Evolutionary conservation across 2,113 vertebrate genomes (phyloP).

Genomic region (Erythrocebus patas): DNA sequence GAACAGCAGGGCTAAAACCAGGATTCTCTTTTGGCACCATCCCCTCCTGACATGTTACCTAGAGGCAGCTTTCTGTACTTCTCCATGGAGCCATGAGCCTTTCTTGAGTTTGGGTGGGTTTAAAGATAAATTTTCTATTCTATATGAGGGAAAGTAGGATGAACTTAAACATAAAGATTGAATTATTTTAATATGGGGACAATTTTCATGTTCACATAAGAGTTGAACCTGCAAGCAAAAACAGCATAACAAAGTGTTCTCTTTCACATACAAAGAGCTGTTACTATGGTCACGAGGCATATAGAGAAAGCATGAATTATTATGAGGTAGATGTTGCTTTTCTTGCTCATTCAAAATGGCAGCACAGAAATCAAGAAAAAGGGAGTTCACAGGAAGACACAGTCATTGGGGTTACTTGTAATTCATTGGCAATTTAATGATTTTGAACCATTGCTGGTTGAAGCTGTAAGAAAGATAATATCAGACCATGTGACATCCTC

Average conservation of each 20-base stretch:
- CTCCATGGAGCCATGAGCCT: background rate
- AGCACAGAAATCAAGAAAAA: background rate
- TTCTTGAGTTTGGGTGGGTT: background rate
- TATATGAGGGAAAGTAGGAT: background rate
- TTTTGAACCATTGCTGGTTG: background rate
- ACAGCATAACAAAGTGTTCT: background rate
- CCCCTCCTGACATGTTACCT: background rate
- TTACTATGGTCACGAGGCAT: background rate
- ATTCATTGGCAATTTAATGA: background rate
- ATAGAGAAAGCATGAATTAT: background rate
- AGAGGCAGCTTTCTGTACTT: background rate
- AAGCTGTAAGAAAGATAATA: background rate
- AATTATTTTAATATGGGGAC: background rate
- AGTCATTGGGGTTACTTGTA: background rate
- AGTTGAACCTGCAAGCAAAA: conserved; percentile 11
- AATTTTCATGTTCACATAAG: background rate
- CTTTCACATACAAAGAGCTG: background rate
- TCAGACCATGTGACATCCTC: background rate
- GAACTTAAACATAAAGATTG: background rate
- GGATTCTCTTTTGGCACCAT: background rate
- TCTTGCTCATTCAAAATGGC: background rate
- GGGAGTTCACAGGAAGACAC: background rate
- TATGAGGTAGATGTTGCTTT: background rate
- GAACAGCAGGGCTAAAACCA: background rate
- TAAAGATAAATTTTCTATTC: background rate